Conservation (phyloP, 2,113 vertebrate species). For the Ciconia maguari region DNA sequence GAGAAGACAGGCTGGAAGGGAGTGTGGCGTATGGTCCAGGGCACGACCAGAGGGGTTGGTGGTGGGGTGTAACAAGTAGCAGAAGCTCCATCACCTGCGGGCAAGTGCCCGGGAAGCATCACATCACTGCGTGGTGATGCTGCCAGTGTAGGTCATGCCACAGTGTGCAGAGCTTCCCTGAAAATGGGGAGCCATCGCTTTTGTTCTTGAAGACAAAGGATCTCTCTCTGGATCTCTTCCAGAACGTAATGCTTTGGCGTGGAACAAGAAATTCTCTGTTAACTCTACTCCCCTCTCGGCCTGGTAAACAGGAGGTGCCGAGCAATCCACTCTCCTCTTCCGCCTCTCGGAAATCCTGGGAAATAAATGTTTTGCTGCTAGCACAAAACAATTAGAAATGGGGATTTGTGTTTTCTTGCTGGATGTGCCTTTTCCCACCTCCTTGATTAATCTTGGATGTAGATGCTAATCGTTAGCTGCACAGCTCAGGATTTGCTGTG, state of each 20-base stretch:
- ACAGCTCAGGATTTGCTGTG: not conserved
- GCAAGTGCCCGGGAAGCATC: not conserved
- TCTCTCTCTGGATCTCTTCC: slow-evolving; percentile 6
- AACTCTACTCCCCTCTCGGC: not conserved
- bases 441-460: slow-evolving; percentile 11
- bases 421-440: not conserved
- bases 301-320: not conserved
- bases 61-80: not conserved
- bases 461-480: not conserved
- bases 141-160: not conserved
- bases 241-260: not conserved
- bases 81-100: not conserved
- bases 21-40: accelerated
- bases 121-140: not conserved
- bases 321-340: not conserved
- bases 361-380: not conserved
- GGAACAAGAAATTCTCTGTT: not conserved
- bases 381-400: not conserved
- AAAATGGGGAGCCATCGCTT: not conserved
- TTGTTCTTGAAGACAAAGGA: slow-evolving; percentile 11
- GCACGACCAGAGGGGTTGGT: not conserved
- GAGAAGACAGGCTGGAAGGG: not conserved
- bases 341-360: slow-evolving; percentile 16
- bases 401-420: not conserved
- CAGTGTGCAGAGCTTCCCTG: not conserved